Percentiles rank a stretch among this genome's conserved stretches.
phyloP scores from a whole-genome alignment of 2,888 invertebrate species.

The Eilema caniola region DNA sequence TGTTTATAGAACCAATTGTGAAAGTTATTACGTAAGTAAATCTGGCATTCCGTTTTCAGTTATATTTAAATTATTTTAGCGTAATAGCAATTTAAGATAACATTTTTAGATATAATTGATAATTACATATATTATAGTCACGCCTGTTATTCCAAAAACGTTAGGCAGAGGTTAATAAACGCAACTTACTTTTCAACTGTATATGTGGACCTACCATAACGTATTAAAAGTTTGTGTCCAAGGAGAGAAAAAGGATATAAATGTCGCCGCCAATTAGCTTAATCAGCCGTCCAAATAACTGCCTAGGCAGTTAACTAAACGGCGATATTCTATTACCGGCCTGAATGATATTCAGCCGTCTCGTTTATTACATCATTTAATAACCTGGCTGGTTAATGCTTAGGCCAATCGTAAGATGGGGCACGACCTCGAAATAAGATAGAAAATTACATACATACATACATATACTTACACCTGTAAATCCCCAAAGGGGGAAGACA shows the following conservation, averaged over 20 bases:
- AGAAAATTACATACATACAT: too few species aligned
- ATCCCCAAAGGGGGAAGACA: too few species aligned
- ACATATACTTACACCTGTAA: too few species aligned
- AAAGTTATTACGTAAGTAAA: neutral
- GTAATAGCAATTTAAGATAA: slow-evolving; percentile 4
- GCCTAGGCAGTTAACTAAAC: too few species aligned
- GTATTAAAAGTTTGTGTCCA: neutral
- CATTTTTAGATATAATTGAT: neutral
- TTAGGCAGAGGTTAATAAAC: neutral
- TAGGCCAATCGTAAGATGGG: too few species aligned
- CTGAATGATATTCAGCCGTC: too few species aligned
- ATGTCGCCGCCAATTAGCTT: too few species aligned
- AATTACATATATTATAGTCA: neutral
- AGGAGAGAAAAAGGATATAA: neutral
- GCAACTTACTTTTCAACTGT: neutral
- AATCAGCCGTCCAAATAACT: too few species aligned
- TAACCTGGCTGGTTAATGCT: too few species aligned
- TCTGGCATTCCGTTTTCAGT: neutral
- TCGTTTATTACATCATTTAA: too few species aligned
- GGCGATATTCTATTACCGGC: too few species aligned
- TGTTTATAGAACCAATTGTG: slow-evolving; percentile 1
- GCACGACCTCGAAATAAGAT: too few species aligned
- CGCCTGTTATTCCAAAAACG: neutral
- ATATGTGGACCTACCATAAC: neutral
- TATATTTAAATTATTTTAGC: slow-evolving; percentile 2